Evolutionary conservation across 2,888 invertebrate genomes (phyloP), one percentile per base, ranked within the genome.

Genomic region (Shargacucullia verbasci): DNA sequence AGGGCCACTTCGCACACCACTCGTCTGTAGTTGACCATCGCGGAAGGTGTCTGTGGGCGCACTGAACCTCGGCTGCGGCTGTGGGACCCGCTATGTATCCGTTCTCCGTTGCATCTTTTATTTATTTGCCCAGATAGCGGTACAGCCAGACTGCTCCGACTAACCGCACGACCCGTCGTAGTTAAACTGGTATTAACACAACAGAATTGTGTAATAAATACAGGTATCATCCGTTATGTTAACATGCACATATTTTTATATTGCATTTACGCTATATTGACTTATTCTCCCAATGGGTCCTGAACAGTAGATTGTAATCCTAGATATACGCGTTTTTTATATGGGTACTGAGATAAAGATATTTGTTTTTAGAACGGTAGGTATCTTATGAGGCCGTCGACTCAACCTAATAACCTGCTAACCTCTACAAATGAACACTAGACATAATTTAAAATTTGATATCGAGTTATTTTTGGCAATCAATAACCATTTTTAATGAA

Each of bases 41-140:
- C 86, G 88, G 68, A 64, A 78, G 84, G 68, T 81, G 87, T 82
- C 83, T 82, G 78, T 61, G 63, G 78, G 73, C 81, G 80, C 78
- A 92, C 93, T 92, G 91, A 87, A 80, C 78, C 80, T 75, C 79
- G 79, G 66, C 76, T 74, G 77, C 80, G 81, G 78, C 77, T 78
- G 81, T 82, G 76, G 82, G 81, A 78, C 77, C 89, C 87, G 88
- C 90, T 91, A 85, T 92, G 92, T 90, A 85, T 76, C 85, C 87
- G 76, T 81, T 88, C 90, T 80, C 86, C 83, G 84, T 74, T 90
- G 91, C 91, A 91, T 92, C 92, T 92, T 91, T 92, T 93, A 93
- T 93, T 92, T 93, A 92, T 92, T 92, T 82, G 86, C 88, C 75
- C 84, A 90, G 88, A 92, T 93, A 94, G 94, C 94, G 93, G 93